Evolutionary conservation across 2,113 vertebrate genomes (phyloP).

Genomic region (Dromiciops gliroides): DNA sequence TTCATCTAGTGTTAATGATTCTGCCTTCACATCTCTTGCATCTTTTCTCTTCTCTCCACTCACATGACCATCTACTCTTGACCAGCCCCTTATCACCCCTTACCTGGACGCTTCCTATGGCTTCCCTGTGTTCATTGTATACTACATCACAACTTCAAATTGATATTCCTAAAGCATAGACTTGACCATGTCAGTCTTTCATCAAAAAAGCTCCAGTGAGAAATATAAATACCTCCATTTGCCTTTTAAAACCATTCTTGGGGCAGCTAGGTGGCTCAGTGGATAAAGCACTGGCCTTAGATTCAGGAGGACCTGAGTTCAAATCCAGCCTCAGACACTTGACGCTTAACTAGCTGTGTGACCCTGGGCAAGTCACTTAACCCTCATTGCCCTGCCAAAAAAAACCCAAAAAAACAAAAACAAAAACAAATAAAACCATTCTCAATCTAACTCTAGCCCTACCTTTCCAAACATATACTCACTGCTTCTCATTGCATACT

Average conservation of each 20-base stretch:
- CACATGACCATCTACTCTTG: not conserved
- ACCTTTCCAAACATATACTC: not conserved
- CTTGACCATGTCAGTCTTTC: not conserved
- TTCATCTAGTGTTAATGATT: not conserved
- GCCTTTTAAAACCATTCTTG: not conserved
- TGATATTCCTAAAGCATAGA: not conserved
- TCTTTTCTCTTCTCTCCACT: not conserved
- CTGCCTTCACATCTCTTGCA: not conserved
- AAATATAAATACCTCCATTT: not conserved
- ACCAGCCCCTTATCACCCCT: not conserved
- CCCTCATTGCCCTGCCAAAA: too few relatives aligned
- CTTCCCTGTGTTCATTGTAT: not conserved
- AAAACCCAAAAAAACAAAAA: too few relatives aligned
- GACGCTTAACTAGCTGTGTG: too few relatives aligned
- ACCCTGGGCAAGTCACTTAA: too few relatives aligned
- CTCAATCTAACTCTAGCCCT: not conserved
- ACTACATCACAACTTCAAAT: not conserved
- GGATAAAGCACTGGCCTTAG: too few relatives aligned
- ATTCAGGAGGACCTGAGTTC: too few relatives aligned
- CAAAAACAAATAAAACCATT: not conserved
- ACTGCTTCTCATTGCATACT: not conserved
- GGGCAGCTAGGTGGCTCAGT: too few relatives aligned
- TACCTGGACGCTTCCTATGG: not conserved
- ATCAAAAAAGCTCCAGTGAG: not conserved
- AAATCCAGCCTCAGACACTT: too few relatives aligned